Conservation (phyloP, 1,140 invertebrate genomes). For the Alviniconcha marisindica region DNA sequence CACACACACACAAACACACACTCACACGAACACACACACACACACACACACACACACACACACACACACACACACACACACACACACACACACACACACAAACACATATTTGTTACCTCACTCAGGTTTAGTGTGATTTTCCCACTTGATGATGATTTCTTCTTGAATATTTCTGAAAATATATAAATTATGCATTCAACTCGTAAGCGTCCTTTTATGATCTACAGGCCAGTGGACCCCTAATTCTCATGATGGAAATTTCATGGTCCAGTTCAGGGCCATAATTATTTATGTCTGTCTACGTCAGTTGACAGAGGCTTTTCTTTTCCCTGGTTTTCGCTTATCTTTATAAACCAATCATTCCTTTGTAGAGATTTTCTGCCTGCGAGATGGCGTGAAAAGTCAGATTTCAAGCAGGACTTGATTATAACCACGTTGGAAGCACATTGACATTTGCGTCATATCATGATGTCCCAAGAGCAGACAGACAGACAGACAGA, state of each 20-base stretch:
- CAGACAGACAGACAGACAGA: too few species aligned
- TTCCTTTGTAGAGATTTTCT: too few species aligned
- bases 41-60: conserved; percentile 13
- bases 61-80: conserved; percentile 11
- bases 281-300: too few species aligned
- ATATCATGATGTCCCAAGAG: too few species aligned
- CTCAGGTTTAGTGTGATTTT: conserved; percentile 24
- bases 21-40: background rate
- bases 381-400: too few species aligned
- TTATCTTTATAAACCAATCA: background rate
- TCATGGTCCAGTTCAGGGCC: background rate
- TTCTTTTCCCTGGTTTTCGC: too few species aligned
- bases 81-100: conserved; percentile 5
- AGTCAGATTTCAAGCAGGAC: too few species aligned
- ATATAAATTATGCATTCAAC: background rate
- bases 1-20: background rate
- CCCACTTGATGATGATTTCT: background rate
- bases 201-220: background rate
- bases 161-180: conserved; percentile 23
- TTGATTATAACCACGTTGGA: too few species aligned
- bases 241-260: background rate
- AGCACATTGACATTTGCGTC: too few species aligned
- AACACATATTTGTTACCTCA: conserved; percentile 2
- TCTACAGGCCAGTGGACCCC: background rate
- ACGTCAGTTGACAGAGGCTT: too few species aligned